phyloP scores from a whole-genome alignment of 2,113 vertebrate genomes.

The Odocoileus hemionus region DNA sequence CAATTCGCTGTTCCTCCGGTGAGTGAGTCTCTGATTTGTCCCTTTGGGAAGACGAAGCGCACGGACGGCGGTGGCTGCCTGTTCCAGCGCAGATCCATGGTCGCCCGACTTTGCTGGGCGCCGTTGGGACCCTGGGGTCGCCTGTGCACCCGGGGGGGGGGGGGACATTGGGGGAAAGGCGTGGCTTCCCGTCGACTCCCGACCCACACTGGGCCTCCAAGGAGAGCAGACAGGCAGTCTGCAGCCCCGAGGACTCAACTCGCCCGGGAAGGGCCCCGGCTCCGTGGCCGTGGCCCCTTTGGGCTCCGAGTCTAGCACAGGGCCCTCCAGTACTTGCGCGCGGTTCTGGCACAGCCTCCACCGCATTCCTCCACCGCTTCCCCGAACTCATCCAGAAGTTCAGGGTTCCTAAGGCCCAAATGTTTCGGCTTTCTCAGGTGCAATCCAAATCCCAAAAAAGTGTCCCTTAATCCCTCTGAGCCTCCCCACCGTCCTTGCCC shows the following conservation, averaged over 20 bases:
- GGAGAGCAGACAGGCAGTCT: background rate
- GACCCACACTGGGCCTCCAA: accelerated
- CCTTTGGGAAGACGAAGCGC: background rate
- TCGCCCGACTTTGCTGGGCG: background rate
- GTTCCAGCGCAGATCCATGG: background rate
- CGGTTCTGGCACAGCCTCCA: background rate
- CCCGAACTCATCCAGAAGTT: background rate
- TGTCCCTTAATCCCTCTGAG: background rate
- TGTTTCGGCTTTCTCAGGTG: background rate
- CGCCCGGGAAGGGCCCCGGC: too few species aligned
- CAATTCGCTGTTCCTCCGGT: background rate
- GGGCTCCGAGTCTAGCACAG: background rate
- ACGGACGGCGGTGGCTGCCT: too few species aligned
- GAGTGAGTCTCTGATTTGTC: background rate
- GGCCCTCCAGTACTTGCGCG: too few species aligned
- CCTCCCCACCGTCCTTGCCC: background rate
- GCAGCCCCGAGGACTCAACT: background rate
- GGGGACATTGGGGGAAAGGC: accelerated
- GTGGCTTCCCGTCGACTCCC: background rate
- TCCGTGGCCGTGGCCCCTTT: background rate
- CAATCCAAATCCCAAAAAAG: background rate
- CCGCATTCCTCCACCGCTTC: background rate
- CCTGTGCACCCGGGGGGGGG: background rate
- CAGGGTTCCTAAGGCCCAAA: background rate
- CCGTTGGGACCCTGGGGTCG: too few species aligned